These are phyloP conservation scores for Timandra comae DNA, from an alignment of 2,888 invertebrate genomes.

Conservation along the genomic window DNA sequence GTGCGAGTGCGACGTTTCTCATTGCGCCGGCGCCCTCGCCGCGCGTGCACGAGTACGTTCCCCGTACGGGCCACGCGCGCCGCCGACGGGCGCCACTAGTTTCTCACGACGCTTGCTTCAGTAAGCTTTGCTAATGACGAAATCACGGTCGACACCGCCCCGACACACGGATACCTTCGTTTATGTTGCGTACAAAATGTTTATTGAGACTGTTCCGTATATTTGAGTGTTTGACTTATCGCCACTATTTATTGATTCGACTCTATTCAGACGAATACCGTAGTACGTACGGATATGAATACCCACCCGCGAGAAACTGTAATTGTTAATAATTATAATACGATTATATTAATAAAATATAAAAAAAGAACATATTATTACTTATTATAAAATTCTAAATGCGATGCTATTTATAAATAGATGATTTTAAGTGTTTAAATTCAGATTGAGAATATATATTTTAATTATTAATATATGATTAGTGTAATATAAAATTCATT, in stretches of 20 bases:
- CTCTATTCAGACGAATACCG: conserved; percentile 33
- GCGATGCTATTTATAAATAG: conserved; percentile 71
- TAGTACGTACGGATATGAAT: conserved; percentile 45
- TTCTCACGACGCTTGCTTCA: conserved; percentile 69
- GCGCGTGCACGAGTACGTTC: conserved; percentile 28
- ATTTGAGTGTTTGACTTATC: conserved; percentile 62
- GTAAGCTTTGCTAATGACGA: conserved; percentile 73
- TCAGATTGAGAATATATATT: conserved; percentile 65
- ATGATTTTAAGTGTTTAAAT: conserved; percentile 63
- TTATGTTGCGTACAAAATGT: conserved; percentile 72
- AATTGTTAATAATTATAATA: conserved; percentile 58
- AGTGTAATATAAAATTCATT: conserved; percentile 63
- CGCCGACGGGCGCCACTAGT: conserved; percentile 38
- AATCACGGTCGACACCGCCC: conserved; percentile 39
- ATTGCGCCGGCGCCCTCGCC: conserved; percentile 36
- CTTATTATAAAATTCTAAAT: conserved; percentile 53
- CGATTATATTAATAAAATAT: conserved; percentile 39
- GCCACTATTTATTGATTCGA: conserved; percentile 62
- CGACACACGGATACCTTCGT: conserved; percentile 38
- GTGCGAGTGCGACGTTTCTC: too few species aligned
- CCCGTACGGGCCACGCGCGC: conserved; percentile 16
- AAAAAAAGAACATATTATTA: conserved; percentile 33
- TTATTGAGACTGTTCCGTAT: conserved; percentile 71
- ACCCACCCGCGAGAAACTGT: conserved; percentile 50
- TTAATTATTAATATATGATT: conserved; percentile 57